phyloP scores from a whole-genome alignment of 2,113 vertebrate genomes.

The Microtus pennsylvanicus region DNA sequence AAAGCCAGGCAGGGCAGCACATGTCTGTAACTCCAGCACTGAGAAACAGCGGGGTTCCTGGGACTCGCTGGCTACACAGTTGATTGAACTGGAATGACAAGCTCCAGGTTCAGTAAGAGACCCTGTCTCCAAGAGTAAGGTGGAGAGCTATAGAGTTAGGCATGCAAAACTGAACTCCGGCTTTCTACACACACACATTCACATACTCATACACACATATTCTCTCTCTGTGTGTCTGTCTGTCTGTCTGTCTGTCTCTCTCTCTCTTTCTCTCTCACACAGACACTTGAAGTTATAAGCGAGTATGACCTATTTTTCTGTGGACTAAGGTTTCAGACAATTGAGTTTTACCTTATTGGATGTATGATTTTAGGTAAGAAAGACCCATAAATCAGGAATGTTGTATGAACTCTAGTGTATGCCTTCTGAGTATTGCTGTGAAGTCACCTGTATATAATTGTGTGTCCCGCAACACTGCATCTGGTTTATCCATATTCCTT shows the following conservation, averaged over 20 bases:
- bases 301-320: not conserved
- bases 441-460: constrained; percentile 29
- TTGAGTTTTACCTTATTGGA: not conserved
- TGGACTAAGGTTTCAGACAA: not conserved
- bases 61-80: not conserved
- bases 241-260: too few relatives aligned
- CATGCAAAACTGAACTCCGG: not conserved
- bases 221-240: too few relatives aligned
- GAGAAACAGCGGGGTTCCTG: not conserved
- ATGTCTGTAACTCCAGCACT: not conserved
- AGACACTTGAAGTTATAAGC: not conserved
- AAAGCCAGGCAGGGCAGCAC: not conserved
- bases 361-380: not conserved
- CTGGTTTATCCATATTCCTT: constrained; percentile 63
- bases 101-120: not conserved
- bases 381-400: not conserved
- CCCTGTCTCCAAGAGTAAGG: not conserved
- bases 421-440: not conserved
- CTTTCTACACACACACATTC: not conserved
- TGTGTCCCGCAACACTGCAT: not conserved
- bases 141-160: not conserved
- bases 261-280: too few relatives aligned
- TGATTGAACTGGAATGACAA: not conserved
- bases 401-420: fast-evolving
- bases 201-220: not conserved